These are phyloP conservation scores for Danio albolineatus DNA, from an alignment of 2,797 vertebrate species.

Conservation along the genomic window DNA sequence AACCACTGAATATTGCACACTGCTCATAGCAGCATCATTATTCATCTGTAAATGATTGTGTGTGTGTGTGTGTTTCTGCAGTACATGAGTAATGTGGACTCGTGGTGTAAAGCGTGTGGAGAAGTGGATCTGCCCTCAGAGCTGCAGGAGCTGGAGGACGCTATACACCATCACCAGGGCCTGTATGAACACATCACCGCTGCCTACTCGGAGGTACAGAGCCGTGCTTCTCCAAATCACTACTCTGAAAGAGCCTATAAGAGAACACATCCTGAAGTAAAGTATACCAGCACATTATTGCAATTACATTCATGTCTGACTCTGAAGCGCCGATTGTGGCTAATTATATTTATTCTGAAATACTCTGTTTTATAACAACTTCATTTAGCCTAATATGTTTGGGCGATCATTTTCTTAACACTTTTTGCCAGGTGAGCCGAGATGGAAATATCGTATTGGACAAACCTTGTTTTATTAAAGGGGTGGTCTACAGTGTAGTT, in stretches of 20 bases:
- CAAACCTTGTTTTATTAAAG: too few species aligned
- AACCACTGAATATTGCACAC: too few species aligned
- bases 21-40: too few species aligned
- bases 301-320: constrained; percentile 30
- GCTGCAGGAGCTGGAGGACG: constrained; percentile 96
- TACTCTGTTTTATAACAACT: not conserved
- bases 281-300: constrained; percentile 20
- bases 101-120: constrained; percentile 97
- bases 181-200: constrained; percentile 96
- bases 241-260: constrained; percentile 12
- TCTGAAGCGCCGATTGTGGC: not conserved
- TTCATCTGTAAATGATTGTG: too few species aligned
- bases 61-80: constrained; percentile 63
- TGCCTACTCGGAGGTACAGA: constrained; percentile 90
- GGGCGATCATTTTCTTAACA: not conserved
- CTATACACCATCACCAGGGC: constrained; percentile 98
- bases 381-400: not conserved
- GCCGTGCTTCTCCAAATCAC: not conserved
- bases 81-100: constrained; percentile 99
- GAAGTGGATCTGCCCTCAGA: constrained; percentile 97
- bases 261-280: constrained; percentile 17
- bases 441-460: too few species aligned
- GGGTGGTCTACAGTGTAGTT: too few species aligned
- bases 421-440: too few species aligned
- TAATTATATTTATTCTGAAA: constrained; percentile 40